Percentiles rank a stretch among this genome's conserved stretches.
These are phyloP conservation scores for Delphinus delphis DNA, from an alignment of 2,113 vertebrate species.

Conservation along the genomic window DNA sequence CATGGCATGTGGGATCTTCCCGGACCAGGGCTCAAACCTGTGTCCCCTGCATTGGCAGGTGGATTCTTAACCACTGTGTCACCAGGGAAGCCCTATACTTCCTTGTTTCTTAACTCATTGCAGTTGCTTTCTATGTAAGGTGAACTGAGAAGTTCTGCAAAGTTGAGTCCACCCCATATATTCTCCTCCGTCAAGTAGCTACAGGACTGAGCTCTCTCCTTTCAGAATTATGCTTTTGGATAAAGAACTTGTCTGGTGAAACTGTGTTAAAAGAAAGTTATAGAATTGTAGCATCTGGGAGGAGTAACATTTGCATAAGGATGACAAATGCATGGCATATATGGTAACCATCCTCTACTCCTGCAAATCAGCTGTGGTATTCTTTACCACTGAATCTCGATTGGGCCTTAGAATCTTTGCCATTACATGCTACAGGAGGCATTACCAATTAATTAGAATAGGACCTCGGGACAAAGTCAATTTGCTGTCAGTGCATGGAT, in stretches of 20 bases:
- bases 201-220: background rate
- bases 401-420: background rate
- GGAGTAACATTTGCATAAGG: background rate
- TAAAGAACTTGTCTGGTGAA: background rate
- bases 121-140: background rate
- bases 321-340: background rate
- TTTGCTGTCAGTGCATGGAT: background rate
- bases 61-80: too few relatives aligned
- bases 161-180: background rate
- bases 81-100: background rate
- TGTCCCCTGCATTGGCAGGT: too few relatives aligned
- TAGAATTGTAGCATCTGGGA: background rate
- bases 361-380: background rate
- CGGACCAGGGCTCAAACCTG: too few relatives aligned
- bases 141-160: background rate
- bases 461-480: background rate
- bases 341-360: background rate
- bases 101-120: background rate
- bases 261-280: background rate
- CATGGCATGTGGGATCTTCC: too few relatives aligned
- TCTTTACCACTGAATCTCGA: background rate
- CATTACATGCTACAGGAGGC: background rate
- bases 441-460: background rate
- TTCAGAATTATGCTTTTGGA: background rate
- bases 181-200: background rate